Conservation (phyloP, 2,797 vertebrate genomes). For the Premnoplex brunnescens region DNA sequence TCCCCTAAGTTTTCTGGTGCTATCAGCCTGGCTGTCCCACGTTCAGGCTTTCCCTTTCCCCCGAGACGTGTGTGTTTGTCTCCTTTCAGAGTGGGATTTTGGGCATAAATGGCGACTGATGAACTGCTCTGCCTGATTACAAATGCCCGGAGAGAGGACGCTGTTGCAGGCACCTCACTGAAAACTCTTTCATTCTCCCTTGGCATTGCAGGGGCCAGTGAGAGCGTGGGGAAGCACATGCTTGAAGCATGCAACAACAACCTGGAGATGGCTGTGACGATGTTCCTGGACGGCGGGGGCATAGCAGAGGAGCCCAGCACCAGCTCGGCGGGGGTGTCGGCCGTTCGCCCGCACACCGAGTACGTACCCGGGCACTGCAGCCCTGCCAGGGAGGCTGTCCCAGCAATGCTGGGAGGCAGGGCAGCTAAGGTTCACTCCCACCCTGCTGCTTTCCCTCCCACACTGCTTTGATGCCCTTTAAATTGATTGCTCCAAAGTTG, state of each 20-base stretch:
- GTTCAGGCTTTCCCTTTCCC: background rate
- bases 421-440: background rate
- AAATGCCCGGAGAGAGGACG: background rate
- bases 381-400: background rate
- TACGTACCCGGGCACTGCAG: slow-evolving; percentile 53
- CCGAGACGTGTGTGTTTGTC: background rate
- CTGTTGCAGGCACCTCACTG: background rate
- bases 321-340: slow-evolving; percentile 89
- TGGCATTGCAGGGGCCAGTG: slow-evolving; percentile 87
- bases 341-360: slow-evolving; percentile 83
- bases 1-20: background rate
- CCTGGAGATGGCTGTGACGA: slow-evolving; percentile 98
- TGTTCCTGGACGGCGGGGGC: slow-evolving; percentile 96
- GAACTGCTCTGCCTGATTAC: background rate
- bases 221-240: slow-evolving; percentile 97
- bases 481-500: accelerated
- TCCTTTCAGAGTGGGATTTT: background rate
- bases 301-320: slow-evolving; percentile 97
- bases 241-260: slow-evolving; percentile 98
- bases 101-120: background rate
- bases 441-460: too few relatives aligned
- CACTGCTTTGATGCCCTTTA: background rate
- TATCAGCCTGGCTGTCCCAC: background rate
- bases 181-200: background rate
- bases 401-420: background rate